Conservation (phyloP, 2,113 vertebrate genomes). For the Arothron firmamentum region DNA sequence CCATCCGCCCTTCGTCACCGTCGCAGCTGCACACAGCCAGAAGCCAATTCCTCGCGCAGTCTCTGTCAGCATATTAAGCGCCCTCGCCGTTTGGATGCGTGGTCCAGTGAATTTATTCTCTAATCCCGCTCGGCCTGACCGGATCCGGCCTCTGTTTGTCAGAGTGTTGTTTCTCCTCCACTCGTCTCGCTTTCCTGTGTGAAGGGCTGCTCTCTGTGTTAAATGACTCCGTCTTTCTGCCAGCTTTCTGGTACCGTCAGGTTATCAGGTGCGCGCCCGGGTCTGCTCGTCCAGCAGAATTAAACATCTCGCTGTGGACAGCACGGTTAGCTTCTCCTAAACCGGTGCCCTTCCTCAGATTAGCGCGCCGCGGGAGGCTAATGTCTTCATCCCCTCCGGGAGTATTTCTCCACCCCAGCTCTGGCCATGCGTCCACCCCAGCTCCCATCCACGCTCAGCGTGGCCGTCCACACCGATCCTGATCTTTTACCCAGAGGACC, state of each 20-base stretch:
- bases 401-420: neutral
- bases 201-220: too few species aligned
- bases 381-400: neutral
- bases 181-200: neutral
- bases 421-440: too few species aligned
- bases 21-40: slow-evolving; percentile 34
- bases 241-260: too few species aligned
- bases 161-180: neutral
- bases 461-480: neutral
- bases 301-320: too few species aligned
- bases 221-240: too few species aligned
- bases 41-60: slow-evolving; percentile 47
- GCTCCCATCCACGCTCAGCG: slow-evolving; percentile 9
- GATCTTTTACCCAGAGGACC: slow-evolving; percentile 19
- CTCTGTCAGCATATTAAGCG: slow-evolving; percentile 61
- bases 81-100: neutral
- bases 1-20: slow-evolving; percentile 39
- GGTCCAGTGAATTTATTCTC: neutral
- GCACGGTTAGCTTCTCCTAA: too few species aligned
- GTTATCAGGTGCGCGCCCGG: too few species aligned
- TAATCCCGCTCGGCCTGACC: neutral
- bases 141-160: neutral
- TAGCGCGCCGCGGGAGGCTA: neutral
- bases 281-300: too few species aligned
- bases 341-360: neutral